Percentiles rank a stretch among this genome's conserved stretches.
Evolutionary conservation across 2,888 invertebrate species (phyloP).

Genomic region (Leucophora obtusa): DNA sequence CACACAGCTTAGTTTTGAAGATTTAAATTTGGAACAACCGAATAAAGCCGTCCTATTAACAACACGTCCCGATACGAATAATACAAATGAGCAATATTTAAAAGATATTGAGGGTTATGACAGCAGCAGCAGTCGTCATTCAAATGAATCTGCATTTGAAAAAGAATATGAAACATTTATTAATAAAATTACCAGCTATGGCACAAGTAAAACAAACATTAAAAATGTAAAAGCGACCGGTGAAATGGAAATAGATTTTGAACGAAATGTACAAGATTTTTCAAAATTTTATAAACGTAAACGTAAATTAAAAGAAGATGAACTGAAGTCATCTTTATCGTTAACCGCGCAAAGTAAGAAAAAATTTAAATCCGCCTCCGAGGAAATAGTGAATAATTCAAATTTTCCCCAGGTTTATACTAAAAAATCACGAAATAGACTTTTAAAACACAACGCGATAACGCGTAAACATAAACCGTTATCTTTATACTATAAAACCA

Average conservation of each 20-base stretch:
- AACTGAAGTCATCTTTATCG: background rate
- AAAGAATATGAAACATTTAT: constrained; percentile 75
- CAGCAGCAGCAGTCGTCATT: constrained; percentile 67
- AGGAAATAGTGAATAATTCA: constrained; percentile 32
- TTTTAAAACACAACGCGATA: background rate
- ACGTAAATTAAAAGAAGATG: constrained; percentile 66
- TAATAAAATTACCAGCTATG: constrained; percentile 70
- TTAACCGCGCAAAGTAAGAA: constrained; percentile 4
- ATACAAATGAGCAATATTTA: constrained; percentile 44
- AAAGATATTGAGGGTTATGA: constrained; percentile 70
- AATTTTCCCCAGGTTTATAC: constrained; percentile 64
- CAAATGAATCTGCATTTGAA: constrained; percentile 72
- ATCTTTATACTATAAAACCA: constrained; percentile 67
- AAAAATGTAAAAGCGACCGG: background rate
- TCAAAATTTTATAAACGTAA: constrained; percentile 73
- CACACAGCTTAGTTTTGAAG: constrained; percentile 36
- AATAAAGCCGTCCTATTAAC: constrained; percentile 40
- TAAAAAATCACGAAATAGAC: constrained; percentile 62
- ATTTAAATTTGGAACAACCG: constrained; percentile 30
- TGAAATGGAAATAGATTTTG: constrained; percentile 59
- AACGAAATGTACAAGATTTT: constrained; percentile 69
- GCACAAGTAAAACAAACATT: background rate
- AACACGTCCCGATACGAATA: constrained; percentile 5
- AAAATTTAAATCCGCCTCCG: constrained; percentile 26
- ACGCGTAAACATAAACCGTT: constrained; percentile 43